These are phyloP conservation scores for Medauroidea extradentata DNA, from an alignment of 1,140 invertebrate genomes.

Conservation along the genomic window DNA sequence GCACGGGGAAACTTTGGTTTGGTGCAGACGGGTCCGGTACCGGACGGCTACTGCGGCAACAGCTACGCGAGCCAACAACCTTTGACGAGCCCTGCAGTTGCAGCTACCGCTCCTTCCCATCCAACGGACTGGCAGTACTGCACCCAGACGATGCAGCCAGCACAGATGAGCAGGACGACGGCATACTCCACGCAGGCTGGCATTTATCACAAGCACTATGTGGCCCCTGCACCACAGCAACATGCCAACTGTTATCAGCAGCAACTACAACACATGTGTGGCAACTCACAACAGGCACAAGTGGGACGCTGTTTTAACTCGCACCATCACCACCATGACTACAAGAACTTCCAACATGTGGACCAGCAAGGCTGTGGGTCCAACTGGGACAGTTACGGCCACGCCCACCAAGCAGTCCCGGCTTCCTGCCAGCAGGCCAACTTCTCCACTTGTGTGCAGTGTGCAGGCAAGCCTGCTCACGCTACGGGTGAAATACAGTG, in stretches of 20 bases:
- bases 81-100: slow-evolving; percentile 54
- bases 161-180: slow-evolving; percentile 20
- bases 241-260: slow-evolving; percentile 32
- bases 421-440: slow-evolving; percentile 36
- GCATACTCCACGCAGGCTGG: slow-evolving; percentile 31
- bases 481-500: slow-evolving; percentile 55
- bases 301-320: slow-evolving; percentile 37
- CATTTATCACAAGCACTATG: slow-evolving; percentile 18
- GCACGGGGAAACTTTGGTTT: slow-evolving; percentile 17
- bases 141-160: slow-evolving; percentile 6
- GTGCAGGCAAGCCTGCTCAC: too few relatives aligned
- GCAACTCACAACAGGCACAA: slow-evolving; percentile 26
- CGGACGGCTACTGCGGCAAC: slow-evolving; percentile 21
- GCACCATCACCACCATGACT: slow-evolving; percentile 26
- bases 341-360: slow-evolving; percentile 34
- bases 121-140: not conserved
- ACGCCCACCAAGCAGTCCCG: slow-evolving; percentile 24
- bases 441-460: too few relatives aligned
- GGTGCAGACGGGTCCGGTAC: slow-evolving; percentile 38
- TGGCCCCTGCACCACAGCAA: slow-evolving; percentile 23
- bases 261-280: slow-evolving; percentile 31
- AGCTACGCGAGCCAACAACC: slow-evolving; percentile 44
- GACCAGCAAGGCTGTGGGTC: slow-evolving; percentile 18
- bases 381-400: slow-evolving; percentile 20
- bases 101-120: slow-evolving; percentile 47